Evolutionary conservation across 1,140 invertebrate species (phyloP).

Genomic region (Drosophila athabasca): DNA sequence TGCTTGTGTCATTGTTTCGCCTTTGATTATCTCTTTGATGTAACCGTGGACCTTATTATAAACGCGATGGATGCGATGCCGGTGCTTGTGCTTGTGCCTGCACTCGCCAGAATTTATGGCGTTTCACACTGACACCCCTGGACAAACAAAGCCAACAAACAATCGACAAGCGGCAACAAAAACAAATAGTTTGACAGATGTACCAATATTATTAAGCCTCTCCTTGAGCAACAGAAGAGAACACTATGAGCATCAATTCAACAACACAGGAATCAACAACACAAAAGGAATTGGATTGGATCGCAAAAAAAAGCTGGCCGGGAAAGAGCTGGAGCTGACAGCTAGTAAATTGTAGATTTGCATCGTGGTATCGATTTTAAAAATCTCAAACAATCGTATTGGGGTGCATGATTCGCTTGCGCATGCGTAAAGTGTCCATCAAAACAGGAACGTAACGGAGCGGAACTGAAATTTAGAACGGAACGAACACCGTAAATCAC

Average conservation of each 20-base stretch:
- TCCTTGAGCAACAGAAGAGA: not conserved
- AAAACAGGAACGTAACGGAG: conserved; percentile 4
- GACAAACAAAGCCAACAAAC: conserved; percentile 37
- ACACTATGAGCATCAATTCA: too few species aligned
- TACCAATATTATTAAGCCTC: conserved; percentile 32
- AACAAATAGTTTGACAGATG: conserved; percentile 36
- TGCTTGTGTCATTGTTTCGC: conserved; percentile 48
- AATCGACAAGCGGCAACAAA: conserved; percentile 43
- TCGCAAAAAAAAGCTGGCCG: not conserved
- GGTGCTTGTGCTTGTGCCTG: conserved; percentile 12
- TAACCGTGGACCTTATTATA: conserved; percentile 51
- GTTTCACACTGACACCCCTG: conserved; percentile 49
- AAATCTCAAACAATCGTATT: too few species aligned
- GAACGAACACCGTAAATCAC: too few species aligned
- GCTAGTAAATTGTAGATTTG: not conserved
- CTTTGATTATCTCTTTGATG: conserved; percentile 68
- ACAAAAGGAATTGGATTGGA: too few species aligned
- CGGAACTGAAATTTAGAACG: conserved; percentile 4
- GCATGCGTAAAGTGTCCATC: not conserved
- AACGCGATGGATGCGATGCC: conserved; percentile 1
- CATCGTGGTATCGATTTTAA: not conserved
- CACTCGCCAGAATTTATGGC: conserved; percentile 58
- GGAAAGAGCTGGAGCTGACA: not conserved
- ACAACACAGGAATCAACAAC: not conserved
- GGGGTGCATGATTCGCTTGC: too few species aligned